These are phyloP conservation scores for Bruchidius siliquastri DNA, from an alignment of 2,888 invertebrate species.

Conservation along the genomic window DNA sequence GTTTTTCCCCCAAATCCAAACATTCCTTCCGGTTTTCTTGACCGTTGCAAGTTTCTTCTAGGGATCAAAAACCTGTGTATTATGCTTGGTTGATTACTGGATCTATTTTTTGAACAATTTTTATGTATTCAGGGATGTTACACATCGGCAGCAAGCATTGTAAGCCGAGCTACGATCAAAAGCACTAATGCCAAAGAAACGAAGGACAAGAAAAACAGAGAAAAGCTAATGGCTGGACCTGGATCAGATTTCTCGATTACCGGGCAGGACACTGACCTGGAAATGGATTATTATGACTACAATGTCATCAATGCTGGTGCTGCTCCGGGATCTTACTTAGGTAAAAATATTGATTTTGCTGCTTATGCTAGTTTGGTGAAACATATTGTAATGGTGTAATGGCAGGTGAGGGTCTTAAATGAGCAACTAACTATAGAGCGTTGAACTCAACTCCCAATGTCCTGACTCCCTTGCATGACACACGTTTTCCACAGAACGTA, in stretches of 20 bases:
- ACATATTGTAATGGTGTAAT: no score
- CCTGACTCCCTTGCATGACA: no score
- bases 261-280: constrained; percentile 70
- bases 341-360: constrained; percentile 14
- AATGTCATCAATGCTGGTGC: constrained; percentile 80
- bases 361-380: no score
- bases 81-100: no score
- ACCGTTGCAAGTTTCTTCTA: no score
- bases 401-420: no score
- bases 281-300: constrained; percentile 85
- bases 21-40: no score
- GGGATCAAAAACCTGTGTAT: no score
- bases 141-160: constrained; percentile 64
- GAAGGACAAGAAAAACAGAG: constrained; percentile 74
- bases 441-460: no score
- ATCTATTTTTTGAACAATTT: background rate
- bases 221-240: constrained; percentile 59
- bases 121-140: constrained; percentile 58
- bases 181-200: constrained; percentile 66
- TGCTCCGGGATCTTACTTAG: constrained; percentile 76
- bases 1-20: no score
- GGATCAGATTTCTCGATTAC: constrained; percentile 75
- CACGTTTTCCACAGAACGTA: no score
- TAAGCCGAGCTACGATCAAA: constrained; percentile 62
- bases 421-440: no score